These are phyloP conservation scores for Zeuzera pyrina DNA, from an alignment of 2,888 invertebrate genomes.

Conservation along the genomic window DNA sequence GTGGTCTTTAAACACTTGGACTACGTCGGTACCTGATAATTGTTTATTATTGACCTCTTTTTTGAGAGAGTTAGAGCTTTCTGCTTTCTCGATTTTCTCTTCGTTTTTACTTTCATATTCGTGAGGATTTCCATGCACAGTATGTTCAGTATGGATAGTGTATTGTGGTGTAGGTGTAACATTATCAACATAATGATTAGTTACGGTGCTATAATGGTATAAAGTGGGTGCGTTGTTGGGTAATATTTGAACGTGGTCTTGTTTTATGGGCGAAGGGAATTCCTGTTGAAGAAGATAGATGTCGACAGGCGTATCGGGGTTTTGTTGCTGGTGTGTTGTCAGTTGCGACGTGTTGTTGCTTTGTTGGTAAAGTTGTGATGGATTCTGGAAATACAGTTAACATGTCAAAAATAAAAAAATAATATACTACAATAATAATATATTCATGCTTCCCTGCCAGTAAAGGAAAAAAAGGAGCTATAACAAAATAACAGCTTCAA, in stretches of 20 bases:
- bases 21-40: constrained; percentile 25
- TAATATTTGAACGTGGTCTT: too few species aligned
- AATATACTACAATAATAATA: too few species aligned
- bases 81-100: constrained; percentile 5
- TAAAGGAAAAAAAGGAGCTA: too few species aligned
- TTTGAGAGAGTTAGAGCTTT: constrained; percentile 23
- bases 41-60: constrained; percentile 32
- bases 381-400: constrained; percentile 19
- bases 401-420: too few species aligned
- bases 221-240: constrained; percentile 16
- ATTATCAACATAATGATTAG: constrained; percentile 19
- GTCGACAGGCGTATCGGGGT: constrained; percentile 27
- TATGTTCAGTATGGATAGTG: constrained; percentile 20
- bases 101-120: not conserved
- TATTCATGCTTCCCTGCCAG: too few species aligned
- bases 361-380: constrained; percentile 13
- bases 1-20: constrained; percentile 55
- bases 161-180: constrained; percentile 27
- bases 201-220: constrained; percentile 17
- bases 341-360: constrained; percentile 7
- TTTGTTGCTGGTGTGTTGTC: constrained; percentile 5
- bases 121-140: constrained; percentile 19
- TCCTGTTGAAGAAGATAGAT: constrained; percentile 46
- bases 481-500: too few species aligned
- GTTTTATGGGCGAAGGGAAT: constrained; percentile 20